Evolutionary conservation across 2,113 vertebrate genomes (phyloP).

Genomic region (Marmota flaviventris): DNA sequence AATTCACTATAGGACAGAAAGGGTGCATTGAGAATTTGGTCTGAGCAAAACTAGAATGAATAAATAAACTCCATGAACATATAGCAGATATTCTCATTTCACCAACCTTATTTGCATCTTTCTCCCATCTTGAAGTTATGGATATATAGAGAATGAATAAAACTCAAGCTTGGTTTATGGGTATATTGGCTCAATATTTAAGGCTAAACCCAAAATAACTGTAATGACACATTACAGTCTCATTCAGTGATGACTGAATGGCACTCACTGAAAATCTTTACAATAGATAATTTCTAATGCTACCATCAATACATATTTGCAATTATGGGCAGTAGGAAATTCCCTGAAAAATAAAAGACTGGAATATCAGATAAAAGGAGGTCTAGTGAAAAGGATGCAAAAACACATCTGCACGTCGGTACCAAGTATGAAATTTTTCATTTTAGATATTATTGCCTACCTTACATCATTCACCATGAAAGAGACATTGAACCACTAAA

Average conservation of each 20-base stretch:
- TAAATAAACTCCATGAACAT: background rate
- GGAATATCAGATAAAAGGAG: background rate
- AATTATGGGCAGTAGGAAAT: background rate
- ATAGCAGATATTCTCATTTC: background rate
- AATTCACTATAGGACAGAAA: background rate
- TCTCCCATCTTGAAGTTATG: background rate
- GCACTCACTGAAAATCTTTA: background rate
- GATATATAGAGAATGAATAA: background rate
- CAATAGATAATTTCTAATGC: background rate
- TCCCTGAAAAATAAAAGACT: background rate
- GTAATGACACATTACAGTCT: background rate
- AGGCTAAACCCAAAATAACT: background rate
- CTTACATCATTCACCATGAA: background rate
- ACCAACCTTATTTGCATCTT: background rate
- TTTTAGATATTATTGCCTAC: background rate
- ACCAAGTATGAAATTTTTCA: background rate
- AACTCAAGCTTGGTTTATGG: background rate
- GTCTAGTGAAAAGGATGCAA: background rate
- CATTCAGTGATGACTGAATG: background rate
- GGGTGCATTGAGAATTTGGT: background rate
- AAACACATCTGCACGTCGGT: background rate
- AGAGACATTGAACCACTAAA: background rate
- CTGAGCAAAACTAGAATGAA: background rate
- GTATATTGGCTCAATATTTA: background rate
- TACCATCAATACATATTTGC: background rate